Percentiles rank a stretch among this genome's conserved stretches.
phyloP scores from a whole-genome alignment of 2,113 vertebrate species.

The Raphicerus campestris region DNA sequence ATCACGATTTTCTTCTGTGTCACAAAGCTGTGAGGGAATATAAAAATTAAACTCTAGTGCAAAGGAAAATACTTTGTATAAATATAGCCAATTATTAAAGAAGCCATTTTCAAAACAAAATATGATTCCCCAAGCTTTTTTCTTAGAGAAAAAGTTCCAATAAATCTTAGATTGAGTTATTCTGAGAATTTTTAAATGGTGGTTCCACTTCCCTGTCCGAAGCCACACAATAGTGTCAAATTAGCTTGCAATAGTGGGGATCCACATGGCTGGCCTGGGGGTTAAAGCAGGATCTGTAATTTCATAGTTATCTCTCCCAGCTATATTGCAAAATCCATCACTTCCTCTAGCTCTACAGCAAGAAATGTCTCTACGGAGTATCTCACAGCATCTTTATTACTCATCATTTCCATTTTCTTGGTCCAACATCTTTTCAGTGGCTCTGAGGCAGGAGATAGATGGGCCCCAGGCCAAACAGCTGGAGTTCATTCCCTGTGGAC shows the following conservation, averaged over 20 bases:
- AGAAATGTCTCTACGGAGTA: neutral
- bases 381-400: neutral
- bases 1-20: neutral
- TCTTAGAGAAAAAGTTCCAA: neutral
- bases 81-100: neutral
- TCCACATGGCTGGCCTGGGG: neutral
- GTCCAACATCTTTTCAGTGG: neutral
- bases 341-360: conserved; percentile 7
- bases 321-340: conserved; percentile 36
- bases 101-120: conserved; percentile 2
- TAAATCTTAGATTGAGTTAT: neutral
- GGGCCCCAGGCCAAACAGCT: neutral
- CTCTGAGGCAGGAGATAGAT: neutral
- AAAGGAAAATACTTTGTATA: neutral
- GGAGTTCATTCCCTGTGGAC: neutral
- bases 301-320: conserved; percentile 18
- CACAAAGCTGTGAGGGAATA: neutral
- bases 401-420: conserved; percentile 17
- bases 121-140: neutral
- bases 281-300: neutral
- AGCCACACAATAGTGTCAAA: neutral
- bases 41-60: neutral
- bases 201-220: neutral
- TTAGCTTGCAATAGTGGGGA: neutral
- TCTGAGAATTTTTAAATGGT: neutral